Conservation (phyloP, 2,797 vertebrate species). For the Onychomys leucogaster region DNA sequence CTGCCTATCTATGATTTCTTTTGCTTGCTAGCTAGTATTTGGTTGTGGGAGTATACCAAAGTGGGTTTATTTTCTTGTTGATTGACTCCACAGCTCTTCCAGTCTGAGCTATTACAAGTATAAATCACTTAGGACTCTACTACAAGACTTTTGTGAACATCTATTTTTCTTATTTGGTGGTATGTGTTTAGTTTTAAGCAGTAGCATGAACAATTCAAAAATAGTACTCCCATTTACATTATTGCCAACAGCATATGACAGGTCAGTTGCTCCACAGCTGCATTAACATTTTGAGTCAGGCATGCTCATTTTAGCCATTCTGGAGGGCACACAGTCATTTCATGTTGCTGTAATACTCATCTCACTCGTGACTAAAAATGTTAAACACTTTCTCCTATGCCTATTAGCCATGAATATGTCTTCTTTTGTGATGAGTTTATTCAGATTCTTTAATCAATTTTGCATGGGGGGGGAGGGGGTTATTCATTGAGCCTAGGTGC, state of each 20-base stretch:
- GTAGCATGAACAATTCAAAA: neutral
- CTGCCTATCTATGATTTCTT: neutral
- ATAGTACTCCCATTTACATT: neutral
- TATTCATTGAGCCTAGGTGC: neutral
- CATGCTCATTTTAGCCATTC: neutral
- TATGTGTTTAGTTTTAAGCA: neutral
- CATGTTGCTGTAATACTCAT: neutral
- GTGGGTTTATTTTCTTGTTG: neutral
- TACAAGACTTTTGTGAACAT: neutral
- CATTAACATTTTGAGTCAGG: neutral
- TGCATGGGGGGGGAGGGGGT: neutral
- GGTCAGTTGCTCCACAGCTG: neutral
- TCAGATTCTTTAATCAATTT: neutral
- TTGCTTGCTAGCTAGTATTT: neutral
- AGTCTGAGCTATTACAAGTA: neutral
- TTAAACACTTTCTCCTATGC: neutral
- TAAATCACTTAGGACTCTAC: neutral
- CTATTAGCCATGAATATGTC: neutral
- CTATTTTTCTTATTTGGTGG: constrained; percentile 6
- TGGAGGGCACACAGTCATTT: neutral
- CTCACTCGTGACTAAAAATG: neutral
- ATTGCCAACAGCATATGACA: neutral
- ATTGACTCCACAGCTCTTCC: neutral
- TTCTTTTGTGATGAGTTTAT: constrained; percentile 5
- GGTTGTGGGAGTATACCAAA: neutral